Base-by-base conservation (phyloP, 2,113 vertebrate genomes). In the Neotragus pygmaeus region DNA sequence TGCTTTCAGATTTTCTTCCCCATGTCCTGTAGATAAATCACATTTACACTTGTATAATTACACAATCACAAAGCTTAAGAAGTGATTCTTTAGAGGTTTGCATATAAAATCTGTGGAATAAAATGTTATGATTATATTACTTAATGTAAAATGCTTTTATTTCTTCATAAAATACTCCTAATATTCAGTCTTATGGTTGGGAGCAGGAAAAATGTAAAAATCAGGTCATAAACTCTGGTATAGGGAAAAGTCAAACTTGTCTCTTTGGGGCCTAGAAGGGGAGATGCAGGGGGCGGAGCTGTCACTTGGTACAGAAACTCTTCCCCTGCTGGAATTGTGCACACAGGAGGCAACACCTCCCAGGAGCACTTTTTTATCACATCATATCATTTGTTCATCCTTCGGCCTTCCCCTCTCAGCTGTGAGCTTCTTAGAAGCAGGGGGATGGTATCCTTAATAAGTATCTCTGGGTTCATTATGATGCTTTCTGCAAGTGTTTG, bases 71-170 rank as follows among this genome's bases (percentile, higher is more conserved):
- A n/a, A 28, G n/a, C 47, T 95, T 33, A 36, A 53, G 28, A 92
- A 95, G n/a, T 94, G 81, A 89, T 96, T 89, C 28, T 86, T 90
- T 77, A 53, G 84, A 87, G 49, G 92, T 58, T 86, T 91, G 85
- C 15, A 51, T 64, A 92, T 58, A 86, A 64, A 91, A 80, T 83
- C 55, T 95, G 36, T n/a, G 21, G 43, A 88, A 82, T 92, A 87
- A 96, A 92, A 92, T 91, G 45, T 88, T 86, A 58, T 64, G 49
- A 77, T 94, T 60, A 13, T 57, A 87, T 82, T 80, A 90, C 16
- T 97, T 94, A 80, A 86, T 53, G 16, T 25, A 27, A 97, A 90
- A 7, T 81, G 25, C 6, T 90, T 94, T 91, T 78, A 58, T 66
- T 91, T 77, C 77, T 95, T 87, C 28, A 58, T 78, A 94, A 91